phyloP scores from a whole-genome alignment of 2,113 vertebrate species.

The Xyrauchen texanus region DNA sequence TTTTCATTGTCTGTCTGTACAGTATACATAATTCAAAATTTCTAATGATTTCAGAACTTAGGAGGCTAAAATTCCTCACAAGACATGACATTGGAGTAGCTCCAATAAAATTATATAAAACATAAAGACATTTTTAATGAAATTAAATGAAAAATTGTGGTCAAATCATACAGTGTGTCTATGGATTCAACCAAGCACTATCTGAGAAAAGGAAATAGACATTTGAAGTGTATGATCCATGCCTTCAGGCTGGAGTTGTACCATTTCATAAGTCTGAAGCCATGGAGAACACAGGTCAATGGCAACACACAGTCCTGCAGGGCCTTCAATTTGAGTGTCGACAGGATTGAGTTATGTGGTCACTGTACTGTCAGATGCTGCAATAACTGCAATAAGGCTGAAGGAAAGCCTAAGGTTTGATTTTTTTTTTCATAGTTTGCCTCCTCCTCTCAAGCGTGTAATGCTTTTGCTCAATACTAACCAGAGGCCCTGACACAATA shows the following conservation, averaged over 20 bases:
- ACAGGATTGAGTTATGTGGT: constrained; percentile 71
- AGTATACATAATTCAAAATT: no score
- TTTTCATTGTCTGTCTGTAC: no score
- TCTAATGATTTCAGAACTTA: no score
- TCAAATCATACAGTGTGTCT: background rate
- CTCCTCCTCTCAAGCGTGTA: constrained; percentile 43
- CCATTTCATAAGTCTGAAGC: constrained; percentile 45
- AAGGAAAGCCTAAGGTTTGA: constrained; percentile 54
- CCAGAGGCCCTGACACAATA: constrained; percentile 52
- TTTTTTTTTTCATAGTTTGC: constrained; percentile 20
- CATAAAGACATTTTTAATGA: constrained; percentile 9
- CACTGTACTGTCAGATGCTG: constrained; percentile 68
- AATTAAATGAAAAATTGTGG: no score
- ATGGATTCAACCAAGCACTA: background rate
- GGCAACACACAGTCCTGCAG: constrained; percentile 50
- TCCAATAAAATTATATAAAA: constrained; percentile 35
- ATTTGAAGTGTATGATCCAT: constrained; percentile 12
- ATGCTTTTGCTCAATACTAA: constrained; percentile 53
- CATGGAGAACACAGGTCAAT: constrained; percentile 53
- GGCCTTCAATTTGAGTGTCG: constrained; percentile 63
- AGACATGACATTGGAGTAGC: no score
- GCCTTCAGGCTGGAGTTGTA: constrained; percentile 43
- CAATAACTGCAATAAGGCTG: constrained; percentile 63
- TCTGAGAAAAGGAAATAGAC: background rate
- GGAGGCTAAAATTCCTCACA: no score